phyloP scores from a whole-genome alignment of 2,797 vertebrate genomes.

The Catostomus latipinnis region DNA sequence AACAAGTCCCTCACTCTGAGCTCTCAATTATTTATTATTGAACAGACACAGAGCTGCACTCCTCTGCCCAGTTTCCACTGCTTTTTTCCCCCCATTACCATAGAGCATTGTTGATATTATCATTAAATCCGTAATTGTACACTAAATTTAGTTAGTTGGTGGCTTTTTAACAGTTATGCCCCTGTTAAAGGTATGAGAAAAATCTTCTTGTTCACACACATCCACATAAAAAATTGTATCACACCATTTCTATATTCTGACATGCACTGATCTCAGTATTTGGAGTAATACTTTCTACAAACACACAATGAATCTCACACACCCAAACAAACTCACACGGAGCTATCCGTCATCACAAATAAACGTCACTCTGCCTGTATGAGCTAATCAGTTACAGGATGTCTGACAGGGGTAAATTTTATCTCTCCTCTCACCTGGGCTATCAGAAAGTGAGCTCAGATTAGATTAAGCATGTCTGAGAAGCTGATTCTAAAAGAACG shows the following conservation, averaged over 20 bases:
- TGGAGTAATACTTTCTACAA: constrained; percentile 6
- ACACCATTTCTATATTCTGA: constrained; percentile 19
- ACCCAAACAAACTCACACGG: constrained; percentile 25
- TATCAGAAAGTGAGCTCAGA: constrained; percentile 60
- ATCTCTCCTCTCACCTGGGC: constrained; percentile 59
- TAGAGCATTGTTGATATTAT: constrained; percentile 40
- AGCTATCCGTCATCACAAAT: constrained; percentile 55
- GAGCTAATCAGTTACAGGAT: constrained; percentile 64
- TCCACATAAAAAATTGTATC: background rate
- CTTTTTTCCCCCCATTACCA: constrained; percentile 32
- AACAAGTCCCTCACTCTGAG: constrained; percentile 68
- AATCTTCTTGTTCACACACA: constrained; percentile 13
- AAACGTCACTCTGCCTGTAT: constrained; percentile 58
- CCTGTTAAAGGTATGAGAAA: constrained; percentile 12
- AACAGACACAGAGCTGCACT: constrained; percentile 67
- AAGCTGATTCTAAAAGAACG: constrained; percentile 45
- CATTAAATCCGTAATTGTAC: constrained; percentile 40
- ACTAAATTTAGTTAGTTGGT: background rate
- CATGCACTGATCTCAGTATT: constrained; percentile 3
- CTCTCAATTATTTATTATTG: constrained; percentile 79
- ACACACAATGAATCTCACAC: background rate
- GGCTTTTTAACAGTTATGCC: background rate
- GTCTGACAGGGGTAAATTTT: constrained; percentile 63
- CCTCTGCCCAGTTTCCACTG: constrained; percentile 26
- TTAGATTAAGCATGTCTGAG: constrained; percentile 62